Conservation (phyloP, 2,888 invertebrate genomes). For the Eueremaeus valkanovi region DNA sequence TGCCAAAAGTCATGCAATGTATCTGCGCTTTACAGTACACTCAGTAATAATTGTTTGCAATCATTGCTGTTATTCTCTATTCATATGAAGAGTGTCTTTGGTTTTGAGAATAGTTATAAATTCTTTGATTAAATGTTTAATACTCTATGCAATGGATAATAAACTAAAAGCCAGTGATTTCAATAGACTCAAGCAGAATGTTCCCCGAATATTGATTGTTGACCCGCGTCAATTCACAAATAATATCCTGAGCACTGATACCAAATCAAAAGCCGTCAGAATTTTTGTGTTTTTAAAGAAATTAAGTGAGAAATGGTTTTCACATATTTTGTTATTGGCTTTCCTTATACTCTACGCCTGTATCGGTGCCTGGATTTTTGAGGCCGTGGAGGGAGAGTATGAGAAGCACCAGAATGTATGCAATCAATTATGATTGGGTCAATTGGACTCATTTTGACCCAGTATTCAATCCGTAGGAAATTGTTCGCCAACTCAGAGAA, state of each 20-base stretch:
- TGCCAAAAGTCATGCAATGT: too few relatives aligned
- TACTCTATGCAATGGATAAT: too few relatives aligned
- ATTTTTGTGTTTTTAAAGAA: conserved; percentile 49
- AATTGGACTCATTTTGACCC: background rate
- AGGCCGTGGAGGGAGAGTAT: conserved; percentile 66
- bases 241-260: background rate
- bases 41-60: too few relatives aligned
- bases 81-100: too few relatives aligned
- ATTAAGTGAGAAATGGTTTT: conserved; percentile 77
- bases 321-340: conserved; percentile 75
- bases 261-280: conserved; percentile 28
- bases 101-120: too few relatives aligned
- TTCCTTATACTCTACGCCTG: conserved; percentile 72
- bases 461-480: conserved; percentile 7
- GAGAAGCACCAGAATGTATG: conserved; percentile 50
- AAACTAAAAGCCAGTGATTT: too few relatives aligned
- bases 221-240: background rate
- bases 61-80: too few relatives aligned
- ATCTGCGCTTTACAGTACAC: too few relatives aligned
- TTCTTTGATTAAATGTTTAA: too few relatives aligned
- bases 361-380: conserved; percentile 74
- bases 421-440: background rate
- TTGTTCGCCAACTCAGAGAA: conserved; percentile 21
- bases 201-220: background rate
- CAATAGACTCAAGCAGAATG: too few relatives aligned